A percentile compares a stretch with the other conserved stretches of the same genome.
Conservation (phyloP, 2,888 invertebrate species). For the Troilus luridus region DNA sequence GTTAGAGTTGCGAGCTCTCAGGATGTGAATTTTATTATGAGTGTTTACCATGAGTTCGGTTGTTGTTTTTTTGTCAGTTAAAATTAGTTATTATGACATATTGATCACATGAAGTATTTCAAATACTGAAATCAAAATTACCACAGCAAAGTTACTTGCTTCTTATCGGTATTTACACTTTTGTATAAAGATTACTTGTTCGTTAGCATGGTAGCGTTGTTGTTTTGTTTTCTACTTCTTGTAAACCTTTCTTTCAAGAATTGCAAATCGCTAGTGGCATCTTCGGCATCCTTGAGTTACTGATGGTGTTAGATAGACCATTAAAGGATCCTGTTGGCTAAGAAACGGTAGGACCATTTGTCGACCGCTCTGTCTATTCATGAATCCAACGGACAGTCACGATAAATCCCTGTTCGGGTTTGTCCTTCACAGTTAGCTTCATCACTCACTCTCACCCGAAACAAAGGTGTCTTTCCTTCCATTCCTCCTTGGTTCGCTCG, state of each 20-base stretch:
- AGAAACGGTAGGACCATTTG: constrained; percentile 9
- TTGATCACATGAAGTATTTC: no score
- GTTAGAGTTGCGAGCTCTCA: no score
- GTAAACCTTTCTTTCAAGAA: neutral
- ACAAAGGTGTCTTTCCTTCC: constrained; percentile 31
- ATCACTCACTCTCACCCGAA: neutral
- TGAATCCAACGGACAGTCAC: neutral
- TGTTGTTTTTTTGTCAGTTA: no score
- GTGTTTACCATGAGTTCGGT: no score
- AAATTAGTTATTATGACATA: no score
- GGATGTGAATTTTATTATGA: no score
- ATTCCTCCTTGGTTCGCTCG: neutral
- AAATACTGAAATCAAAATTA: no score
- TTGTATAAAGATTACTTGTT: no score
- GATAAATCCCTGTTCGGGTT: constrained; percentile 18
- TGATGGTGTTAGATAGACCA: constrained; percentile 9
- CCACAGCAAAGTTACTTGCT: no score
- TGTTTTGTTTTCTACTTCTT: no score
- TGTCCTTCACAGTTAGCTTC: neutral
- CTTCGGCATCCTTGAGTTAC: neutral
- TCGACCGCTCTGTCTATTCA: constrained; percentile 13
- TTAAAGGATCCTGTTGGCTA: constrained; percentile 11
- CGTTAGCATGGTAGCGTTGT: no score
- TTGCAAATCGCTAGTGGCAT: neutral
- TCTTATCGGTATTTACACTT: no score